These are phyloP conservation scores for Nasonovia ribisnigri DNA, from an alignment of 2,888 invertebrate genomes.

Conservation along the genomic window DNA sequence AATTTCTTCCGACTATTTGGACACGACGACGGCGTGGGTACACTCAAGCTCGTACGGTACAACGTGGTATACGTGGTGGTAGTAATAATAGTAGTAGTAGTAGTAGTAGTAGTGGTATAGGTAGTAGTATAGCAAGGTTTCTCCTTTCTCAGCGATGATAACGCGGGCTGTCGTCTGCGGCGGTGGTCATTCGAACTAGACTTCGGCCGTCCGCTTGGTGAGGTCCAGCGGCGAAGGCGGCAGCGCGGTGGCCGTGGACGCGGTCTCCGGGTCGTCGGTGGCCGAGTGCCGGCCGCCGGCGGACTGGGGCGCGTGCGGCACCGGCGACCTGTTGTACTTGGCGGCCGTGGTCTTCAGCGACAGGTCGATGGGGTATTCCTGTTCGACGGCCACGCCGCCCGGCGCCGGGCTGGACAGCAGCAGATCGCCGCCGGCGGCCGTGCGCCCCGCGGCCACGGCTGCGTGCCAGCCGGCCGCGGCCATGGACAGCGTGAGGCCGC, in stretches of 20 bases:
- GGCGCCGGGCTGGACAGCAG: slow-evolving; percentile 71
- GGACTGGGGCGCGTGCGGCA: slow-evolving; percentile 9
- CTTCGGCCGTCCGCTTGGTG: slow-evolving; percentile 59
- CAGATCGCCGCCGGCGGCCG: slow-evolving; percentile 70
- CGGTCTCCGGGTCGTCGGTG: slow-evolving; percentile 28
- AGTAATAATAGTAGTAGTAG: not conserved
- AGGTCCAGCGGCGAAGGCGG: slow-evolving; percentile 62
- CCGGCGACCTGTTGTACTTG: slow-evolving; percentile 54
- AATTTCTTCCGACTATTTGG: not conserved
- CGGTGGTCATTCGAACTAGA: slow-evolving; percentile 31
- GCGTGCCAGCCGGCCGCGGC: slow-evolving; percentile 69
- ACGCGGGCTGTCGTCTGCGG: not conserved
- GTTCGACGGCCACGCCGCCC: slow-evolving; percentile 71
- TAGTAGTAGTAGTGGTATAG: not conserved
- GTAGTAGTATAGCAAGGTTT: not conserved
- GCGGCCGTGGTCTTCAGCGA: slow-evolving; percentile 69
- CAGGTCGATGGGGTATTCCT: slow-evolving; percentile 73
- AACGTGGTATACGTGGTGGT: not conserved
- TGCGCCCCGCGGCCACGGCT: slow-evolving; percentile 67
- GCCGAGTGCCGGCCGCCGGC: slow-evolving; percentile 26
- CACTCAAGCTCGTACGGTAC: not conserved
- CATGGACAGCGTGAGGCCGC: slow-evolving; percentile 70
- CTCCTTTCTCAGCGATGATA: not conserved
- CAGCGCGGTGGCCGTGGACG: slow-evolving; percentile 34
- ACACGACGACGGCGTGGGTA: not conserved